phyloP scores from a whole-genome alignment of 2,113 vertebrate species.

The Callopanchax toddi region DNA sequence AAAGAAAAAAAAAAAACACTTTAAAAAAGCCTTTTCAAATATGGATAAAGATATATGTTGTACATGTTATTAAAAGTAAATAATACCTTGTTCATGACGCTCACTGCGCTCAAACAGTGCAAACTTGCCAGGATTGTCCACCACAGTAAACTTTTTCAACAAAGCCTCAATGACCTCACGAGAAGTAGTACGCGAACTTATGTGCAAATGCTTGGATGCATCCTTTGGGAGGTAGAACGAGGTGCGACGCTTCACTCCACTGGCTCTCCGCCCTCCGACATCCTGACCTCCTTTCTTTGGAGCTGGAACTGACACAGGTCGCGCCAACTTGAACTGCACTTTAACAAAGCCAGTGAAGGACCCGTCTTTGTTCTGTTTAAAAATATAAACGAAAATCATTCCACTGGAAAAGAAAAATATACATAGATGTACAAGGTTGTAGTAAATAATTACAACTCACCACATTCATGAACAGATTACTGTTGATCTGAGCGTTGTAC shows the following conservation, averaged over 20 bases:
- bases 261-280: slow-evolving; percentile 63
- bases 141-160: slow-evolving; percentile 92
- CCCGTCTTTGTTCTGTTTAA: slow-evolving; percentile 89
- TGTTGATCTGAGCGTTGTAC: slow-evolving; percentile 95
- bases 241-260: slow-evolving; percentile 85
- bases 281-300: slow-evolving; percentile 82
- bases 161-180: slow-evolving; percentile 95
- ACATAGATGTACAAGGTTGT: neutral
- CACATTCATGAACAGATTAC: slow-evolving; percentile 96
- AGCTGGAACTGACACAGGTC: slow-evolving; percentile 89
- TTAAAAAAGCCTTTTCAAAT: neutral
- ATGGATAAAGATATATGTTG: neutral
- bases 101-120: slow-evolving; percentile 94
- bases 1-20: neutral
- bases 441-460: slow-evolving; percentile 69
- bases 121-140: slow-evolving; percentile 95
- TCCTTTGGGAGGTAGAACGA: slow-evolving; percentile 98
- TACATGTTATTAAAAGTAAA: neutral
- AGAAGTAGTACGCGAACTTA: slow-evolving; percentile 88
- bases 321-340: slow-evolving; percentile 92
- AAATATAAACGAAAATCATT: neutral
- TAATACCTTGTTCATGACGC: slow-evolving; percentile 90
- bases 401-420: neutral
- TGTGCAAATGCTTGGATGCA: slow-evolving; percentile 92
- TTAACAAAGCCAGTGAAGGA: slow-evolving; percentile 97